phyloP scores from a whole-genome alignment of 2,888 invertebrate species.

The Luperina testacea region DNA sequence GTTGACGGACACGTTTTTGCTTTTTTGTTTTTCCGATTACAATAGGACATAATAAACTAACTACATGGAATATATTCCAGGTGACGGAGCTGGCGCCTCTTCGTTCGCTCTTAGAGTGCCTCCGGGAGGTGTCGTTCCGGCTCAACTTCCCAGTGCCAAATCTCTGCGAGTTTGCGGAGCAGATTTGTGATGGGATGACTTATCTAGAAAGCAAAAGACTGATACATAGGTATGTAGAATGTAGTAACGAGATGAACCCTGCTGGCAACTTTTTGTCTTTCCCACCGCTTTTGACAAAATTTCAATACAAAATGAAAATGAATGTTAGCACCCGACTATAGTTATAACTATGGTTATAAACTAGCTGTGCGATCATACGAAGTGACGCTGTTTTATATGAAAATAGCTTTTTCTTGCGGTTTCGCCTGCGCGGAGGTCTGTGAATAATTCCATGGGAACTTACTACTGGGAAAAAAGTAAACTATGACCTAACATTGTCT shows the following conservation, averaged over 20 bases:
- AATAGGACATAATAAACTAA: not conserved
- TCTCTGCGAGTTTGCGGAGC: constrained; percentile 98
- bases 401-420: no score
- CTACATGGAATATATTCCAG: constrained; percentile 77
- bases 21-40: not conserved
- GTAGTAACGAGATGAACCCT: not conserved
- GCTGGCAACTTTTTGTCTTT: not conserved
- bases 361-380: not conserved
- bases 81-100: constrained; percentile 98
- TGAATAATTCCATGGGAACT: no score
- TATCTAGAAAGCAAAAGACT: constrained; percentile 98
- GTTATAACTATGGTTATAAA: not conserved
- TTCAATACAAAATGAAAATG: not conserved
- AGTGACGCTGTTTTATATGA: no score
- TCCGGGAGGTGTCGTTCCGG: constrained; percentile 97
- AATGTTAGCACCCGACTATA: no score
- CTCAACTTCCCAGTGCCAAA: constrained; percentile 97
- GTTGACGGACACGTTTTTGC: not conserved
- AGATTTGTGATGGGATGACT: constrained; percentile 99
- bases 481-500: no score
- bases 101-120: constrained; percentile 97
- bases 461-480: no score
- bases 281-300: not conserved
- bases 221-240: constrained; percentile 93
- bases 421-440: no score